Conservation (phyloP, 2,113 vertebrate species). For the Cynopterus brachyotis region DNA sequence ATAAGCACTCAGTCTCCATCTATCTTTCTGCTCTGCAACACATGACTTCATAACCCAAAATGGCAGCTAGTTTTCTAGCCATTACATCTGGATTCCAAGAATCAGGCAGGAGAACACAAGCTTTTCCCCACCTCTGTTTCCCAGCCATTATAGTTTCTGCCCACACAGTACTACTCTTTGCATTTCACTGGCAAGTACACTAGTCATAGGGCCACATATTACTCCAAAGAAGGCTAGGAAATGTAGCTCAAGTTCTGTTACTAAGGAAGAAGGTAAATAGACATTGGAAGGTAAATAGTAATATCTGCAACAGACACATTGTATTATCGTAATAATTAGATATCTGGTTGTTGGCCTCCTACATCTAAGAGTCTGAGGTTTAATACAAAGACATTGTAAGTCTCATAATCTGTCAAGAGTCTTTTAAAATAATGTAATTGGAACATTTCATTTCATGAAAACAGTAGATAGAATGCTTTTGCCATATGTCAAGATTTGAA, state of each 20-base stretch:
- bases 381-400: neutral
- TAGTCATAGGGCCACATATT: neutral
- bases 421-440: conserved; percentile 18
- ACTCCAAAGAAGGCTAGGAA: neutral
- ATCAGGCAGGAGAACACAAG: neutral
- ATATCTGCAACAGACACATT: neutral
- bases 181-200: neutral
- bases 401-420: neutral
- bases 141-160: neutral
- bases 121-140: neutral
- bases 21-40: neutral
- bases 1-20: neutral
- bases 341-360: neutral
- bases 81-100: neutral
- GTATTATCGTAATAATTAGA: neutral
- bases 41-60: neutral
- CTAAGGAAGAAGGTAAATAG: neutral
- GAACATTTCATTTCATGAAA: neutral
- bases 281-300: neutral
- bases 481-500: neutral
- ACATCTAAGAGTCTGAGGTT: neutral
- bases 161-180: neutral
- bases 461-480: neutral
- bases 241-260: neutral
- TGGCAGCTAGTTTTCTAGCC: neutral